Percentiles rank a stretch among this genome's conserved stretches.
phyloP scores from a whole-genome alignment of 2,113 vertebrate species.

The Saguinus midas region DNA sequence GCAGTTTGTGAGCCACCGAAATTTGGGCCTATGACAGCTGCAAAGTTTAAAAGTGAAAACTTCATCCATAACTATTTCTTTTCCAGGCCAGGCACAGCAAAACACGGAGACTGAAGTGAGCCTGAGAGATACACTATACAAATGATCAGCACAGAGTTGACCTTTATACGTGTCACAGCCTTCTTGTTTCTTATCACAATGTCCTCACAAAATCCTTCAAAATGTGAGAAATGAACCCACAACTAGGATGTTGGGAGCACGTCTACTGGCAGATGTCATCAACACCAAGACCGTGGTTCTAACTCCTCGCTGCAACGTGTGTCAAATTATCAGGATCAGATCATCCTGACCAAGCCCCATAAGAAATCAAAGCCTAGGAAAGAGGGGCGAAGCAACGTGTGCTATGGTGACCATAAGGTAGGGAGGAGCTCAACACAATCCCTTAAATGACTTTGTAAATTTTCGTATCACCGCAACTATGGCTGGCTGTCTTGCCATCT shows the following conservation, averaged over 20 bases:
- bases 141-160: background rate
- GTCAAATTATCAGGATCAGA: background rate
- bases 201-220: background rate
- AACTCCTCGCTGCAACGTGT: background rate
- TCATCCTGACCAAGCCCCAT: background rate
- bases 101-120: background rate
- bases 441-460: background rate
- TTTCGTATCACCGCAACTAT: accelerated
- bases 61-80: background rate
- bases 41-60: background rate
- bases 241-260: background rate
- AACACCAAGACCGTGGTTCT: background rate
- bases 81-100: background rate
- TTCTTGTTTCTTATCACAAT: background rate
- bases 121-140: background rate
- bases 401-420: accelerated
- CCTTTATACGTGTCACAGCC: background rate
- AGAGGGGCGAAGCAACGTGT: accelerated
- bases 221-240: background rate
- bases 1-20: background rate
- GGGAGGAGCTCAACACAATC: background rate
- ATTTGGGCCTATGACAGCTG: background rate
- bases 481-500: background rate
- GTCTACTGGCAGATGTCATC: background rate
- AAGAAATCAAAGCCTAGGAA: background rate